phyloP scores from a whole-genome alignment of 2,113 vertebrate species.

The Petroica traversi region DNA sequence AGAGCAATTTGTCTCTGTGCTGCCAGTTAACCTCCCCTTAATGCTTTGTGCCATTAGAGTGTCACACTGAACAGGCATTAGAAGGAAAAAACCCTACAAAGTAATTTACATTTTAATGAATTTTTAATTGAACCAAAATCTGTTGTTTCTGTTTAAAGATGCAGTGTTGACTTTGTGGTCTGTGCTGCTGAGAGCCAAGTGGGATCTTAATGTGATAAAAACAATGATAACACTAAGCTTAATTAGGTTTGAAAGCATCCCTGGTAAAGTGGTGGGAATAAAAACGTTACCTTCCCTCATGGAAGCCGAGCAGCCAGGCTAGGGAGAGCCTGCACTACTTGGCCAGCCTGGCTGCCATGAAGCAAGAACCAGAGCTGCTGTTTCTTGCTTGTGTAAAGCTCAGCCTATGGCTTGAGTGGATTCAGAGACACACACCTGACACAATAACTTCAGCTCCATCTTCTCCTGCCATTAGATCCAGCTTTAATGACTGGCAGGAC shows the following conservation, averaged over 20 bases:
- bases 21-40: slow-evolving; percentile 49
- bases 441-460: neutral
- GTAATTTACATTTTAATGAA: slow-evolving; percentile 87
- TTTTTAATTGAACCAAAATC: slow-evolving; percentile 87
- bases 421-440: neutral
- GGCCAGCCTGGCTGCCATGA: neutral
- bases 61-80: slow-evolving; percentile 64
- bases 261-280: slow-evolving; percentile 30
- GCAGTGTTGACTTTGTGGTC: slow-evolving; percentile 78
- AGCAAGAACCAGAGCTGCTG: neutral
- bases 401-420: fast-evolving
- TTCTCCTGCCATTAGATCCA: neutral
- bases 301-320: neutral
- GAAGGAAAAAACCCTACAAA: slow-evolving; percentile 67
- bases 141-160: slow-evolving; percentile 85
- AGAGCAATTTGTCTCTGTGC: slow-evolving; percentile 9
- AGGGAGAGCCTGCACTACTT: neutral
- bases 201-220: slow-evolving; percentile 79
- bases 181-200: slow-evolving; percentile 73
- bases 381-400: neutral
- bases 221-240: slow-evolving; percentile 79
- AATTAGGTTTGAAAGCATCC: slow-evolving; percentile 76
- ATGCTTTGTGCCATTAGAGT: slow-evolving; percentile 63
- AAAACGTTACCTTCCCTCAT: neutral
- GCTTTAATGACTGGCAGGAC: neutral